Percentiles rank a stretch among this genome's conserved stretches.
Evolutionary conservation across 1,140 invertebrate species (phyloP).

Genomic region (Drosophila navojoa): DNA sequence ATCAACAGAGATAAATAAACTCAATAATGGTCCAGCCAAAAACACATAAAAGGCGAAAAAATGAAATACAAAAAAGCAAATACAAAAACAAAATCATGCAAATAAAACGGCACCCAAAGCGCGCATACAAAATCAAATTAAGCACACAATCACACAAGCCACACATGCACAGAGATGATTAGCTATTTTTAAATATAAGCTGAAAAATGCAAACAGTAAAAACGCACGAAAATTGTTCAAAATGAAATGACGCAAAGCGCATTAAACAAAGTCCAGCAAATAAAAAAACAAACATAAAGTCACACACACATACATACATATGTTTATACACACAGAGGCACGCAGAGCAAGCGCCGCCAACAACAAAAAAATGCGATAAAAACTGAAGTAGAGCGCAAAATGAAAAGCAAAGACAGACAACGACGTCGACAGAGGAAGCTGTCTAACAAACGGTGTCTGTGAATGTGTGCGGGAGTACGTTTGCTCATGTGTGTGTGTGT

Average conservation of each 20-base stretch:
- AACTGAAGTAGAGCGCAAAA: conserved; percentile 63
- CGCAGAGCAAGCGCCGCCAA: conserved; percentile 28
- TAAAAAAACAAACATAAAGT: conserved; percentile 42
- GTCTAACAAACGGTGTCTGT: conserved; percentile 64
- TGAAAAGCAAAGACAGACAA: conserved; percentile 52
- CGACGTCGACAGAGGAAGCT: conserved; percentile 60
- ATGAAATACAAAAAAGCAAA: conserved; percentile 5
- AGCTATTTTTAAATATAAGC: conserved; percentile 71
- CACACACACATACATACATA: conserved; percentile 1
- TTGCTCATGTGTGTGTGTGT: neutral
- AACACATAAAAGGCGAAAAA: conserved; percentile 48
- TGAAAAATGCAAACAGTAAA: conserved; percentile 54
- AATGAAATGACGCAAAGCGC: conserved; percentile 75
- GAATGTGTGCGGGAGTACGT: neutral
- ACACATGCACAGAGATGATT: conserved; percentile 28
- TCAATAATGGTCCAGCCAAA: conserved; percentile 65
- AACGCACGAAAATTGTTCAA: conserved; percentile 59
- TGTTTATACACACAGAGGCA: too few relatives aligned
- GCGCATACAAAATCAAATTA: conserved; percentile 34
- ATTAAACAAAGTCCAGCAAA: conserved; percentile 61
- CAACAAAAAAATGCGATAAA: conserved; percentile 41
- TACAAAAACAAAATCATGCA: conserved; percentile 52
- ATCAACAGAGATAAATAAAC: conserved; percentile 77
- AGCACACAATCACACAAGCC: conserved; percentile 5
- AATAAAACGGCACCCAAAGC: conserved; percentile 62